Evolutionary conservation across 2,797 vertebrate species (phyloP), one percentile per base, ranked within the genome.

Genomic region (Sebastes steindachneri): DNA sequence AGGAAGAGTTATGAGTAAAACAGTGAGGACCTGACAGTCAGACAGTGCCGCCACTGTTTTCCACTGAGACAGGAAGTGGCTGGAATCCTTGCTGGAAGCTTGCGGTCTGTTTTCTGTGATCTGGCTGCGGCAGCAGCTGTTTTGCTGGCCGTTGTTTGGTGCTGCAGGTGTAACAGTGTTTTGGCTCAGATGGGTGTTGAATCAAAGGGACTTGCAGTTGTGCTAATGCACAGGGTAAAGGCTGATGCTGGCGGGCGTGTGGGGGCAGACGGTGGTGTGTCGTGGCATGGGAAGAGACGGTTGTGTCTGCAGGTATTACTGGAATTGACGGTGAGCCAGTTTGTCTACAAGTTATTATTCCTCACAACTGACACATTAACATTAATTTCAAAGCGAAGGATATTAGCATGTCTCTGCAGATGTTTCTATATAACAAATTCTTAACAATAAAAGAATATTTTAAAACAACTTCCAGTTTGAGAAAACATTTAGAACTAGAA

Each of bases 161-260:
- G 29, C 51, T 68, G 62, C 80, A 80, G 71, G 70, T 88, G 78
- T n/a, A 79, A 80, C 59, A 63, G 57, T 69, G 83, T 83, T 75
- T 80, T 66, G 75, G 63, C 74, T 81, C 77, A 75, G 73, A 70
- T 86, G 73, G 53, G 33, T 59, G 28, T 33, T 29, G 72, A 81
- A 91, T 90, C 81, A 88, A 83, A 84, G 75, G 67, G 77, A 81
- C 5, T 17, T 68, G 66, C 51, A 76, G 76, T 74, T 45, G 48
- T 55, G 58, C 76, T 92, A 89, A 92, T 86, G 87, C 65, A 78
- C 74, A 57, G 77, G 58, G 80, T 11, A 76, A 71, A 67, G 69
- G 75, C 9, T 53, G 73, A 88, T 91, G 88, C 79, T 88, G 91
- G 90, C 85, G 68, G 79, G 62, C 76, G 70, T 66, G 63, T 75